phyloP scores from a whole-genome alignment of 2,797 vertebrate species.

The Choloepus didactylus region DNA sequence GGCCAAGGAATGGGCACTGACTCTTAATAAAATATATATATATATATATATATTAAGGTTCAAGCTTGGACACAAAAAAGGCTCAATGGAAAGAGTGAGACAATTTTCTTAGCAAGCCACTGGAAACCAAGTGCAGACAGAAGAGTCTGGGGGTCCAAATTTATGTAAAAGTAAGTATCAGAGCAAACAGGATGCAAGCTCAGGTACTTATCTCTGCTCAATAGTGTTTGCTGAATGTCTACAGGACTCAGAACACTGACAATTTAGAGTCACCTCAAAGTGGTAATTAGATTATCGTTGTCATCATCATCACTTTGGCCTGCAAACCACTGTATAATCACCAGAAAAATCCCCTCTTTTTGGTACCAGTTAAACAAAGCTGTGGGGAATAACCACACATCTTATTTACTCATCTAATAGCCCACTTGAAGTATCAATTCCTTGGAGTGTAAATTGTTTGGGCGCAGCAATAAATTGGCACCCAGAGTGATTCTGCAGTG shows the following conservation, averaged over 20 bases:
- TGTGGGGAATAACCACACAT: constrained; percentile 38
- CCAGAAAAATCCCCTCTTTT: constrained; percentile 38
- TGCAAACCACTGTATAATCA: constrained; percentile 56
- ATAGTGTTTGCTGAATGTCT: neutral
- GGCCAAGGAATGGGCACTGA: neutral
- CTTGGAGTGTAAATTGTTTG: constrained; percentile 1
- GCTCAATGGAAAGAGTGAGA: neutral
- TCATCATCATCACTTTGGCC: neutral
- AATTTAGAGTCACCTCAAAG: neutral
- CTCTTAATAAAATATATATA: no score
- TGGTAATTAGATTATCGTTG: neutral
- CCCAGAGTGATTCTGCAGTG: neutral
- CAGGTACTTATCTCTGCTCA: neutral
- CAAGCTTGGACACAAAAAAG: constrained; percentile 12
- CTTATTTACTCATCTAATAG: constrained; percentile 5
- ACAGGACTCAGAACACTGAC: neutral
- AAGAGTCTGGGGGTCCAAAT: neutral
- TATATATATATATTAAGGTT: neutral
- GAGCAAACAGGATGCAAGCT: neutral
- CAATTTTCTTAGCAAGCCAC: neutral
- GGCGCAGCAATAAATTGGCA: constrained; percentile 50
- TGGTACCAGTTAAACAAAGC: constrained; percentile 52
- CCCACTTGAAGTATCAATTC: constrained; percentile 23
- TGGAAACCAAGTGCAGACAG: neutral
- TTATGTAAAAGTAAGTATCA: neutral